These are phyloP conservation scores for Sinocyclocheilus grahami DNA, from an alignment of 2,113 vertebrate genomes.

Conservation along the genomic window DNA sequence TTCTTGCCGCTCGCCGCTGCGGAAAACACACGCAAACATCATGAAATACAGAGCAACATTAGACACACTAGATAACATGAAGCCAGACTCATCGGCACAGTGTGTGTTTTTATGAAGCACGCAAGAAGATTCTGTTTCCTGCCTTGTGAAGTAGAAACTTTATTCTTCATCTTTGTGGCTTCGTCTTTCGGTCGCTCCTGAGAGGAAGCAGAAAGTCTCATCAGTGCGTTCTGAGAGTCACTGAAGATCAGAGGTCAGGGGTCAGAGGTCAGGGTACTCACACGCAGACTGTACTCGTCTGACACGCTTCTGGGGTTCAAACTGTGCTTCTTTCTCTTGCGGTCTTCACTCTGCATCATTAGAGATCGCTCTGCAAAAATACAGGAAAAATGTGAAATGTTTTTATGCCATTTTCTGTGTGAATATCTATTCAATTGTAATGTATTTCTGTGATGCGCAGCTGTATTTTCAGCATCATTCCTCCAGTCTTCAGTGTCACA, in stretches of 20 bases:
- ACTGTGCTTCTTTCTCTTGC: conserved; percentile 57
- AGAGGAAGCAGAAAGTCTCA: not conserved
- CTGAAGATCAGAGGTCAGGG: not conserved
- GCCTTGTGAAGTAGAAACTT: conserved; percentile 58
- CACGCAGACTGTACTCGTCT: conserved; percentile 63
- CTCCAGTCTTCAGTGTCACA: not conserved
- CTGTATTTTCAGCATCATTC: not conserved
- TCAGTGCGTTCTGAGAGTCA: not conserved
- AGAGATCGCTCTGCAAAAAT: too few species aligned
- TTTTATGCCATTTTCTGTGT: too few species aligned
- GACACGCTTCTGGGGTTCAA: conserved; percentile 54
- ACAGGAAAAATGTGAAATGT: too few species aligned
- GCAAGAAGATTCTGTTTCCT: not conserved
- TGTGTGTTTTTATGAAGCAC: not conserved
- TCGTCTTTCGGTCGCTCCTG: conserved; percentile 63
- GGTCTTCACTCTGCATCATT: conserved; percentile 59
- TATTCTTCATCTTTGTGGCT: conserved; percentile 63
- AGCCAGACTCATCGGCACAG: too few species aligned
- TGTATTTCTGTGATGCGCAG: not conserved
- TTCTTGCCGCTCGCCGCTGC: conserved; percentile 58
- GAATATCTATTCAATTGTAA: too few species aligned
- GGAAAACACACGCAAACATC: not conserved
- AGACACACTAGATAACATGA: too few species aligned
- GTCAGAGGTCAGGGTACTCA: conserved; percentile 43
- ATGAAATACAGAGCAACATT: too few species aligned